A percentile compares a stretch with the other conserved stretches of the same genome.
Conservation (phyloP, 2,888 invertebrate species). For the Lamellibrachia columna region DNA sequence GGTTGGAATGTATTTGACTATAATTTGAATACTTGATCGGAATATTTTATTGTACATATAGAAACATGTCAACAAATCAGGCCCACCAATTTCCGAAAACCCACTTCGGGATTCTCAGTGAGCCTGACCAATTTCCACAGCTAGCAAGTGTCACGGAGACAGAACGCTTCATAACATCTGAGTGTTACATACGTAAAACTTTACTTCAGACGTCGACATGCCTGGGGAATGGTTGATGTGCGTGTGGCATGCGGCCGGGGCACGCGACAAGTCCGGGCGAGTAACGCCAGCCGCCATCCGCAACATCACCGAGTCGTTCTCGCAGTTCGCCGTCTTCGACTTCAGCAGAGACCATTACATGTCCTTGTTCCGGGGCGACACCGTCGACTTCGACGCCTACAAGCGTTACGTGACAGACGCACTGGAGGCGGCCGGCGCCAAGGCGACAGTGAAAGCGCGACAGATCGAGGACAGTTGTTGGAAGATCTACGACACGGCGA, state of each 20-base stretch:
- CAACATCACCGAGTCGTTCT: neutral
- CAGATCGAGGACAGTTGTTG: slow-evolving; percentile 24
- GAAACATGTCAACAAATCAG: no score
- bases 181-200: neutral
- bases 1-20: no score
- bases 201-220: slow-evolving; percentile 13
- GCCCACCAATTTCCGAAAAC: no score
- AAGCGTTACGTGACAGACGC: neutral
- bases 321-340: slow-evolving; percentile 4
- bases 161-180: no score
- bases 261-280: slow-evolving; percentile 24
- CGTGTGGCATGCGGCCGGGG: slow-evolving; percentile 39
- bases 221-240: slow-evolving; percentile 36
- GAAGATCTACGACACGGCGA: slow-evolving; percentile 25
- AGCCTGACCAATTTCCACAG: no score
- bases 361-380: neutral
- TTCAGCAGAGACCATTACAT: neutral
- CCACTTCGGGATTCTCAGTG: no score
- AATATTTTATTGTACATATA: no score
- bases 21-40: no score
- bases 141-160: no score
- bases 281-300: neutral
- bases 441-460: neutral
- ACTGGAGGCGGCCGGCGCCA: neutral
- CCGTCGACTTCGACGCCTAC: neutral